Evolutionary conservation across 2,888 invertebrate genomes (phyloP).

Genomic region (Argyresthia goedartella): DNA sequence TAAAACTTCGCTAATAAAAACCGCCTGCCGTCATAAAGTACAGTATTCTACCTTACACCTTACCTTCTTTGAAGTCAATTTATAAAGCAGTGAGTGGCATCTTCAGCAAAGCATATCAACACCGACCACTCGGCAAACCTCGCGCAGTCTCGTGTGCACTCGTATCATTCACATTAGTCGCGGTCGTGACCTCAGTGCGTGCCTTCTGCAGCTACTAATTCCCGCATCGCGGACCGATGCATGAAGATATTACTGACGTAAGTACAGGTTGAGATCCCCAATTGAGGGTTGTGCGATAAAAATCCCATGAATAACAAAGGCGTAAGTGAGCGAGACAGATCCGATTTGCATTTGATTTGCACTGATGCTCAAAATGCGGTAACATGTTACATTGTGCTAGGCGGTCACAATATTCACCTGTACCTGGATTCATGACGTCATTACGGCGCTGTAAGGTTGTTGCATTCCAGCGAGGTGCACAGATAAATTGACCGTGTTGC

Average conservation of each 20-base stretch:
- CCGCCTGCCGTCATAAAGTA: no score
- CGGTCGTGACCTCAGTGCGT: neutral
- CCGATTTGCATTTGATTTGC: neutral
- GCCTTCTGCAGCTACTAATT: neutral
- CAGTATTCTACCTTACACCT: no score
- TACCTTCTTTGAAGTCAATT: no score
- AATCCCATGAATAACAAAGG: neutral
- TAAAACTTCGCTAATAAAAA: no score
- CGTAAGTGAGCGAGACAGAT: neutral
- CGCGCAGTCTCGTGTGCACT: no score
- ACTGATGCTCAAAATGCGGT: neutral
- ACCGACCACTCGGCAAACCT: no score
- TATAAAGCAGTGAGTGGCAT: no score
- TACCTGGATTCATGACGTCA: no score
- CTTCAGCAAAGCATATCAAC: no score
- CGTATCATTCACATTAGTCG: neutral
- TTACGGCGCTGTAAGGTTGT: neutral
- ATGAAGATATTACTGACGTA: conserved; percentile 8
- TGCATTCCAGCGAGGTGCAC: neutral
- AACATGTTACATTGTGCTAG: neutral
- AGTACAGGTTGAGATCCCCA: neutral
- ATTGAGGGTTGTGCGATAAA: neutral
- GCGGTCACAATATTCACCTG: neutral
- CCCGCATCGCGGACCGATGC: conserved; percentile 3
- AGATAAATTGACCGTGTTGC: no score